Conservation (phyloP, 2,888 invertebrate genomes). For the Cataglyphis altisquamis region DNA sequence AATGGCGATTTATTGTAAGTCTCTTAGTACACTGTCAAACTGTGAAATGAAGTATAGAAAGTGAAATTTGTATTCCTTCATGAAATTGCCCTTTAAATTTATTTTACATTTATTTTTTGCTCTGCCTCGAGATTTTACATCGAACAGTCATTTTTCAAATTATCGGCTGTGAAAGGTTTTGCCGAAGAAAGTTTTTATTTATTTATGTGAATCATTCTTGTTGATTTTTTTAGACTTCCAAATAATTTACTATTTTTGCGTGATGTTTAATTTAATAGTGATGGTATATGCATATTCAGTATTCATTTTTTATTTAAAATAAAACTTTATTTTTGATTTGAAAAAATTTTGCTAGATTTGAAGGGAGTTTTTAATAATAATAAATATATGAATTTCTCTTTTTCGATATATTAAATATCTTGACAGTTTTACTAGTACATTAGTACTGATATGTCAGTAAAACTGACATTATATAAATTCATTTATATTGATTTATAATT, state of each 20-base stretch:
- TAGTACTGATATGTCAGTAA: too few relatives aligned
- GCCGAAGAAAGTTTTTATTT: conserved; percentile 5
- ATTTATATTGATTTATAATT: too few relatives aligned
- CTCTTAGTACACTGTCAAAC: not conserved
- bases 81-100: conserved; percentile 6
- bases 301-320: not conserved
- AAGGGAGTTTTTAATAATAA: conserved; percentile 10
- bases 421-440: not conserved
- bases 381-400: not conserved
- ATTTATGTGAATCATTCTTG: not conserved
- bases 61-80: conserved; percentile 20
- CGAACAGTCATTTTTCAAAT: conserved; percentile 10
- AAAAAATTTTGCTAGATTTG: not conserved
- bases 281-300: not conserved
- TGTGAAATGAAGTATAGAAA: not conserved
- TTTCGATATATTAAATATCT: not conserved
- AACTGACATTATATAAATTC: too few relatives aligned
- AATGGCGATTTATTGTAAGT: not conserved
- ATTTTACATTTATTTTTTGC: not conserved
- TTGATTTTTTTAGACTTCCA: not conserved
- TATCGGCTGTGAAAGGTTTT: conserved; percentile 11
- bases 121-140: not conserved
- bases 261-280: not conserved
- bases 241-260: not conserved
- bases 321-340: not conserved